A percentile compares a stretch with the other conserved stretches of the same genome.
phyloP scores from a whole-genome alignment of 2,888 invertebrate genomes.

The Antheraea yamamai region DNA sequence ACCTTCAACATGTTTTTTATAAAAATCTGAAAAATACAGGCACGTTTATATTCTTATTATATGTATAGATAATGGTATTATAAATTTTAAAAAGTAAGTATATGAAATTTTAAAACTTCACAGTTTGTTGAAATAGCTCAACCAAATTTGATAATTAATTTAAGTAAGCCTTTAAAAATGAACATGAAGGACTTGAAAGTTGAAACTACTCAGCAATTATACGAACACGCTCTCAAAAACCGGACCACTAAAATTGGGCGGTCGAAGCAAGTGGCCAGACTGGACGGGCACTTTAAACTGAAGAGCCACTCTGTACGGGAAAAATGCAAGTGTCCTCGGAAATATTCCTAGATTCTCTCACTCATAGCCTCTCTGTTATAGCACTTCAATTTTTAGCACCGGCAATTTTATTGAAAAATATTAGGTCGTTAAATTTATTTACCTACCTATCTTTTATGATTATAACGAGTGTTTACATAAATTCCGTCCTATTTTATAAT shows the following conservation, averaged over 20 bases:
- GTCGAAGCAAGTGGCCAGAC: not conserved
- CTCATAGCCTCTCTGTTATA: not conserved
- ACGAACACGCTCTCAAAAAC: not conserved
- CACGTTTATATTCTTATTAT: no score
- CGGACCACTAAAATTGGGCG: slow-evolving; percentile 4
- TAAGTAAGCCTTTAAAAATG: not conserved
- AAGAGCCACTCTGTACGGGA: slow-evolving; percentile 2
- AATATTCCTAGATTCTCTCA: not conserved
- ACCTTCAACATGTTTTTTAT: no score
- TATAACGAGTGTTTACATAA: no score
- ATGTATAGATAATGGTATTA: no score
- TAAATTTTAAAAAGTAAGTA: no score
- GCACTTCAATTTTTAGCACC: not conserved
- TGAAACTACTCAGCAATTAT: not conserved
- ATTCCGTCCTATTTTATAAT: no score
- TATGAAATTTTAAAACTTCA: no score
- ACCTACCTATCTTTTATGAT: not conserved
- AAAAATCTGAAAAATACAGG: no score
- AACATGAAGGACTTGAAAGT: not conserved
- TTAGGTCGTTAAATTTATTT: not conserved
- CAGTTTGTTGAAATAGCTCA: no score
- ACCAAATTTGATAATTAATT: not conserved
- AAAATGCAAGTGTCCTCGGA: not conserved
- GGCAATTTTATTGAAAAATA: not conserved
- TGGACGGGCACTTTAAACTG: not conserved